These are phyloP conservation scores for Caenorhabditis japonica DNA, from an alignment of 2,888 invertebrate genomes.

Conservation along the genomic window DNA sequence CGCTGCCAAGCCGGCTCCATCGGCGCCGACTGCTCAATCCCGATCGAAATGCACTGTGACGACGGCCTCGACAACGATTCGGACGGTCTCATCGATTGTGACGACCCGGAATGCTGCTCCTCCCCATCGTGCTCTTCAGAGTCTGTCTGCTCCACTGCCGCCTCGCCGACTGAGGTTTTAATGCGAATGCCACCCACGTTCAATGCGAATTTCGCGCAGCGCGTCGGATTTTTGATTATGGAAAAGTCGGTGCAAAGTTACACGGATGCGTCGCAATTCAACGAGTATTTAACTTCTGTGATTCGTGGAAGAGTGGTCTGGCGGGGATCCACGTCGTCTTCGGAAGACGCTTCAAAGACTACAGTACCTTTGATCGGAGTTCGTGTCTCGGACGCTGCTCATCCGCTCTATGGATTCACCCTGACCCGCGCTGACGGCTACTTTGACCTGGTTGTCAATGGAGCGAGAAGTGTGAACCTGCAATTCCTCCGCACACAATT, in stretches of 20 bases:
- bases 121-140: constrained; percentile 89
- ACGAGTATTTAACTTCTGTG: constrained; percentile 97
- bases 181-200: constrained; percentile 95
- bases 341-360: constrained; percentile 80
- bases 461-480: constrained; percentile 85
- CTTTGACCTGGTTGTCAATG: constrained; percentile 98
- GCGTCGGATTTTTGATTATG: constrained; percentile 97
- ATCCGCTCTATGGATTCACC: constrained; percentile 87
- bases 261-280: constrained; percentile 96
- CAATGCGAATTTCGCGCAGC: constrained; percentile 95
- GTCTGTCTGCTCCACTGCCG: constrained; percentile 94
- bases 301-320: constrained; percentile 94
- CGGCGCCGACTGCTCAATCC: constrained; percentile 93
- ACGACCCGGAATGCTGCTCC: constrained; percentile 90
- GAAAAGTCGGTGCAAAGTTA: constrained; percentile 98
- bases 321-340: constrained; percentile 16
- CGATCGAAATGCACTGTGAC: constrained; percentile 91
- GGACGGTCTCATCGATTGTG: constrained; percentile 97
- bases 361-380: constrained; percentile 95
- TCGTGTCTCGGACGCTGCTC: constrained; percentile 92
- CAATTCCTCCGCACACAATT: constrained; percentile 78
- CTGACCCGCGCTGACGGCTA: constrained; percentile 80
- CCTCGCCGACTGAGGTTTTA: constrained; percentile 95
- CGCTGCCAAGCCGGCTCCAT: constrained; percentile 93
- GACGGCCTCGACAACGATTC: constrained; percentile 97